These are phyloP conservation scores for Parasteatoda tepidariorum DNA, from an alignment of 1,140 invertebrate genomes.

Conservation along the genomic window DNA sequence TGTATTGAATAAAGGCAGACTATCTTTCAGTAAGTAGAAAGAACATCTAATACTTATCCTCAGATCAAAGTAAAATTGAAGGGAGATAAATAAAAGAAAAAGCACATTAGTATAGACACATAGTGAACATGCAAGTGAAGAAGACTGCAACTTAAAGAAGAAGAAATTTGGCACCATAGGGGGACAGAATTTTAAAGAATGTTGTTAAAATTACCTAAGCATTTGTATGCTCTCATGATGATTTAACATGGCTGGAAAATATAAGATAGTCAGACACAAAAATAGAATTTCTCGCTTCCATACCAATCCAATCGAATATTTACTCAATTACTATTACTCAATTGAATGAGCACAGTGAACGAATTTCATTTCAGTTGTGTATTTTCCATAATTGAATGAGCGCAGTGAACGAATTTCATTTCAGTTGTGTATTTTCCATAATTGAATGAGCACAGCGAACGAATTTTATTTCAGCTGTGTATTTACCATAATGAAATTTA, in stretches of 20 bases:
- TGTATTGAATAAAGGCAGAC: too few relatives aligned
- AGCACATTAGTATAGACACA: slow-evolving; percentile 8
- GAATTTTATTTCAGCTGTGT: too few relatives aligned
- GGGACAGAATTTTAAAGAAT: slow-evolving; percentile 25
- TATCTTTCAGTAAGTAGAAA: too few relatives aligned
- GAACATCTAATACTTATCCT: not conserved
- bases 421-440: too few relatives aligned
- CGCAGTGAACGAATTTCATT: too few relatives aligned
- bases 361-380: too few relatives aligned
- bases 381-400: too few relatives aligned
- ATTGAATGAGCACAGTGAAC: too few relatives aligned
- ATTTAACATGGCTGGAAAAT: slow-evolving; percentile 46
- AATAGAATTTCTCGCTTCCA: slow-evolving; percentile 3
- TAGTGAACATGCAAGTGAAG: slow-evolving; percentile 39
- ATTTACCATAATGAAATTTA: too few relatives aligned
- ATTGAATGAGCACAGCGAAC: too few relatives aligned
- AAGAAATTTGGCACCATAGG: not conserved
- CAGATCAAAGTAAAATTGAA: slow-evolving; percentile 17
- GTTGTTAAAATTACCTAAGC: slow-evolving; percentile 45
- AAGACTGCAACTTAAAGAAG: slow-evolving; percentile 3
- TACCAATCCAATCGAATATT: not conserved
- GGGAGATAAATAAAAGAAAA: slow-evolving; percentile 20
- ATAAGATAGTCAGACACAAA: slow-evolving; percentile 34
- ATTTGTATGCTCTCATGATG: slow-evolving; percentile 44
- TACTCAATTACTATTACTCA: too few relatives aligned